Evolutionary conservation across 2,888 invertebrate species (phyloP).

Genomic region (Muschampia plurimacula): DNA sequence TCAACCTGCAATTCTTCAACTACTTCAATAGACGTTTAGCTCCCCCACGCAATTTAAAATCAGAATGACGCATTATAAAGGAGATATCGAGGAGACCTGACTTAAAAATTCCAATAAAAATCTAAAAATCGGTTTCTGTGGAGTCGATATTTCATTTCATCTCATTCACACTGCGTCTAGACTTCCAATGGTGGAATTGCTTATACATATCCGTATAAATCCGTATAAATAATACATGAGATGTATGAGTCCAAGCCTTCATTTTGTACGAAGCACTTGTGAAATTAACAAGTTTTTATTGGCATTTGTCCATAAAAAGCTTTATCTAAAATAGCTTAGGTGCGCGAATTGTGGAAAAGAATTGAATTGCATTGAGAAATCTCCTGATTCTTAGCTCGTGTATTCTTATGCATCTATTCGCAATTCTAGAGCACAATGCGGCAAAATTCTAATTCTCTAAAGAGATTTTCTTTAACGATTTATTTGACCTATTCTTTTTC

Average conservation of each 20-base stretch:
- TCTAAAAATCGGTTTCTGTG: conserved; percentile 57
- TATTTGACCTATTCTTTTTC: not conserved
- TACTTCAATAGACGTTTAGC: conserved; percentile 38
- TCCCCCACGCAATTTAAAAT: conserved; percentile 40
- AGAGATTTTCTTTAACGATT: conserved; percentile 2
- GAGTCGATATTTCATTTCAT: conserved; percentile 71
- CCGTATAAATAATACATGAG: conserved; percentile 73
- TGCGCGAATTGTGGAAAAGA: conserved; percentile 35
- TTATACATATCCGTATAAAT: conserved; percentile 62
- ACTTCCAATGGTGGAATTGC: conserved; percentile 72
- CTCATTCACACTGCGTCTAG: conserved; percentile 76
- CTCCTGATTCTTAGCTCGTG: conserved; percentile 31
- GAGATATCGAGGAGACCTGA: conserved; percentile 47
- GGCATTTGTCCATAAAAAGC: conserved; percentile 67
- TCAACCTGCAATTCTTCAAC: conserved; percentile 36
- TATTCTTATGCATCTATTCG: conserved; percentile 34
- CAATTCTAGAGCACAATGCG: conserved; percentile 20
- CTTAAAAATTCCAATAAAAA: conserved; percentile 56
- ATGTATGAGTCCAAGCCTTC: conserved; percentile 71
- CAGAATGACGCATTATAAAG: conserved; percentile 41
- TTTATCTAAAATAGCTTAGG: conserved; percentile 56
- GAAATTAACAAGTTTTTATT: conserved; percentile 79
- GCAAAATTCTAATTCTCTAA: conserved; percentile 28
- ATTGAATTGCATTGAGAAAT: conserved; percentile 35
- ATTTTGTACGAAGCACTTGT: conserved; percentile 68